Conservation (phyloP, 2,888 invertebrate genomes). For the Acanthopleura granulata region DNA sequence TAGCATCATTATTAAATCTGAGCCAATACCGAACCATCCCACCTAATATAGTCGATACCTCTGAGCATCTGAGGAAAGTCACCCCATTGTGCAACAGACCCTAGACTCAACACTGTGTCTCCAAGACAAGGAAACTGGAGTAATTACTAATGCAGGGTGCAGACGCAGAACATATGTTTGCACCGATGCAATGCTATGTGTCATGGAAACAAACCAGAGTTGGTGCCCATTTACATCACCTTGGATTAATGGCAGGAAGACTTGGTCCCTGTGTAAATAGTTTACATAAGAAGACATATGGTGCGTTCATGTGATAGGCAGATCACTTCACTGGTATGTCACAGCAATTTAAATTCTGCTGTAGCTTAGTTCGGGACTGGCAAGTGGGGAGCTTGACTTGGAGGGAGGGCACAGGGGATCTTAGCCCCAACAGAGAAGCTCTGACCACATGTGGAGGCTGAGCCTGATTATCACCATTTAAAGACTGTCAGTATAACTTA, state of each 20-base stretch:
- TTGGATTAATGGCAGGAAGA: not conserved
- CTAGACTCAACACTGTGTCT: no score
- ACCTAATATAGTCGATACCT: no score
- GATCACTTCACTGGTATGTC: conserved; percentile 4
- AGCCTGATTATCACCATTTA: not conserved
- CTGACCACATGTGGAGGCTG: conserved; percentile 4
- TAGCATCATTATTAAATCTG: no score
- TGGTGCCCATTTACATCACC: not conserved
- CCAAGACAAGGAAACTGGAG: no score
- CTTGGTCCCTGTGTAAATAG: not conserved
- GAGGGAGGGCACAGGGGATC: not conserved
- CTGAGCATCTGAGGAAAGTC: no score
- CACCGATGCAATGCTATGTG: no score
- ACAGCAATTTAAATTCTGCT: conserved; percentile 7
- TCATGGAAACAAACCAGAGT: no score
- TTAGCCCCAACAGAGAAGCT: not conserved
- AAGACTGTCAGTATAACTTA: not conserved
- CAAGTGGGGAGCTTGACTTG: not conserved
- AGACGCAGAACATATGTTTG: no score
- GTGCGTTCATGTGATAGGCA: not conserved
- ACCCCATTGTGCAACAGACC: no score
- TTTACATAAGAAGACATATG: conserved; percentile 1
- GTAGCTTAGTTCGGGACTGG: not conserved
- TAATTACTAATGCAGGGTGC: no score
- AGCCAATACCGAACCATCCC: no score